These are phyloP conservation scores for Corythornis cristatus DNA, from an alignment of 2,113 vertebrate species.

Conservation along the genomic window DNA sequence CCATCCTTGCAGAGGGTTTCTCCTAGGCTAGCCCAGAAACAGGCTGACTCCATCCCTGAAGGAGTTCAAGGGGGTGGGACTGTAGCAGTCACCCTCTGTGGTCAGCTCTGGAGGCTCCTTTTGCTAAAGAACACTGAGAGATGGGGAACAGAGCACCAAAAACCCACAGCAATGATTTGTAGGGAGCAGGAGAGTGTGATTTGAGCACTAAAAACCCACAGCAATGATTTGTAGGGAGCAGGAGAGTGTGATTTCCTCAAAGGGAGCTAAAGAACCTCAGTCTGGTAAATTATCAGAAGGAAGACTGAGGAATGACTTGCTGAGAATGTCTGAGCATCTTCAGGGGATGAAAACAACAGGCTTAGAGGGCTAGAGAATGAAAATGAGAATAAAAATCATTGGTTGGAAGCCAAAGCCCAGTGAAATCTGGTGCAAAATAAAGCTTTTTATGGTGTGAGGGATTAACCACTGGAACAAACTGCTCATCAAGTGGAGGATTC, in stretches of 20 bases:
- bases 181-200: background rate
- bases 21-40: background rate
- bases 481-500: background rate
- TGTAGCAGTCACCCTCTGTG: background rate
- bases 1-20: background rate
- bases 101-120: background rate
- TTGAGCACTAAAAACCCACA: background rate
- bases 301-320: background rate
- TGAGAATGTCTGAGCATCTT: background rate
- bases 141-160: background rate
- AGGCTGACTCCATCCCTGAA: background rate
- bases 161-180: background rate
- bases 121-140: background rate
- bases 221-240: background rate
- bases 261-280: background rate
- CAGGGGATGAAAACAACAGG: accelerated
- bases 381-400: background rate
- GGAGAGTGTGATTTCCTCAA: background rate
- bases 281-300: background rate
- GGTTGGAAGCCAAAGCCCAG: background rate
- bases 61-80: background rate
- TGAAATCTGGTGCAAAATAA: background rate
- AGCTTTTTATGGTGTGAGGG: background rate
- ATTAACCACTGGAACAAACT: background rate
- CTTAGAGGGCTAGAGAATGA: background rate